Conservation (phyloP, 2,888 invertebrate genomes). For the Stictocephala bisonia region DNA sequence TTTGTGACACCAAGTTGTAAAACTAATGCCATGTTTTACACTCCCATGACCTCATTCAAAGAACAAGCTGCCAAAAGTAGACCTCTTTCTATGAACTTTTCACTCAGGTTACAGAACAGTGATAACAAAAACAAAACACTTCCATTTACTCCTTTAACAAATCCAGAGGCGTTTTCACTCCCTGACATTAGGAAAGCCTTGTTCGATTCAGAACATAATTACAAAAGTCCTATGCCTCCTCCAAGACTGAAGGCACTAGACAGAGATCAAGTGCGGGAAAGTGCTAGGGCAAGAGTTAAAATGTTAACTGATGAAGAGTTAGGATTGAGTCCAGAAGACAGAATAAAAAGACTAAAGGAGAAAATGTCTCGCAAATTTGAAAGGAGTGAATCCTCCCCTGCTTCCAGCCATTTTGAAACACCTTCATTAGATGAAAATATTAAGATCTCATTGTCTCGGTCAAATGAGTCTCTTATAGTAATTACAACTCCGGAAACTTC, state of each 20-base stretch:
- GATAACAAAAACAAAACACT: constrained; percentile 22
- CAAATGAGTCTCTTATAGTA: constrained; percentile 27
- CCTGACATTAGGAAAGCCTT: constrained; percentile 65
- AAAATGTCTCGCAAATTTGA: constrained; percentile 61
- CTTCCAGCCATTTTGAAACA: constrained; percentile 14
- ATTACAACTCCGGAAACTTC: too few relatives aligned
- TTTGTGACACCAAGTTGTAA: constrained; percentile 3
- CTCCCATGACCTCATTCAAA: constrained; percentile 48
- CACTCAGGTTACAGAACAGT: constrained; percentile 42
- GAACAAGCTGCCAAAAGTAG: constrained; percentile 42
- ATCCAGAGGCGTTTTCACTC: constrained; percentile 64
- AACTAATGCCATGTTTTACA: constrained; percentile 31
- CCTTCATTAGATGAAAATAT: background rate
- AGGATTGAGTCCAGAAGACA: constrained; percentile 77
- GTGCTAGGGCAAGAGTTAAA: constrained; percentile 73
- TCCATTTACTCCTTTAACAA: constrained; percentile 43
- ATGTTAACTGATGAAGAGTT: constrained; percentile 79
- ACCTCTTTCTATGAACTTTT: constrained; percentile 48
- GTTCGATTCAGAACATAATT: constrained; percentile 62
- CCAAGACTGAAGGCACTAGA: constrained; percentile 63
- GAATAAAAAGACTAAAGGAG: constrained; percentile 69
- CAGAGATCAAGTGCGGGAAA: constrained; percentile 68
- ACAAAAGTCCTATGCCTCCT: constrained; percentile 68
- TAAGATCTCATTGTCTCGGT: constrained; percentile 15
- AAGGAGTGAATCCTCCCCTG: constrained; percentile 40